Conservation (phyloP, 30 jellyfish, hydroid and myxozoan genomes). For the Pelagia noctiluca region DNA sequence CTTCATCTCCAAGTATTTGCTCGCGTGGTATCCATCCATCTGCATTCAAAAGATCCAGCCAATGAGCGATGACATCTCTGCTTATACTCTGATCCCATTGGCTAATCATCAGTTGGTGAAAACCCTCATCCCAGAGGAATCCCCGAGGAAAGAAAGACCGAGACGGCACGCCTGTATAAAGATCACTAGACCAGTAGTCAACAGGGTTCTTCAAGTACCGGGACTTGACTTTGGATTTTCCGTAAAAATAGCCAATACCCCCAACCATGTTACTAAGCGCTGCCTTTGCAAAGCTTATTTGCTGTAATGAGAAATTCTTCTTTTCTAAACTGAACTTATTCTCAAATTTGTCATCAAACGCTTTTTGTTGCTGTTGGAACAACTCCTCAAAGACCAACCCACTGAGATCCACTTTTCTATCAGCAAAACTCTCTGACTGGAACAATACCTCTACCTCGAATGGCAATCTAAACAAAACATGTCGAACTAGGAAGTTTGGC, state of each 20-base stretch:
- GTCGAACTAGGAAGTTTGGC: constrained; percentile 79
- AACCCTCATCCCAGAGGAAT: constrained; percentile 98
- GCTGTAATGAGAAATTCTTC: constrained; percentile 66
- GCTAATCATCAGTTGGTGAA: constrained; percentile 89
- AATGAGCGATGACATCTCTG: constrained; percentile 79
- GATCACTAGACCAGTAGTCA: constrained; percentile 79
- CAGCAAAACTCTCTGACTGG: constrained; percentile 71
- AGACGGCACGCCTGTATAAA: constrained; percentile 96
- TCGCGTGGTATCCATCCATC: constrained; percentile 99
- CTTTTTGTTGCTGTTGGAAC: constrained; percentile 23
- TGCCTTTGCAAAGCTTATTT: constrained; percentile 86
- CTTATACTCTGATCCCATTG: constrained; percentile 91
- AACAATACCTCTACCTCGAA: constrained; percentile 82
- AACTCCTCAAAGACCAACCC: constrained; percentile 68
- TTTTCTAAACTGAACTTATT: constrained; percentile 50
- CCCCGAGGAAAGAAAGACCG: constrained; percentile 98
- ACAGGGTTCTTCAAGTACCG: constrained; percentile 77
- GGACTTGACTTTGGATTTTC: constrained; percentile 79
- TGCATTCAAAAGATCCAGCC: constrained; percentile 92
- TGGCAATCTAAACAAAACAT: constrained; percentile 80
- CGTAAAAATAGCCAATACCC: constrained; percentile 92
- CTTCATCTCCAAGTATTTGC: constrained; percentile 95
- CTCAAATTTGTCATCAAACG: constrained; percentile 77
- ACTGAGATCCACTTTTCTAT: constrained; percentile 39
- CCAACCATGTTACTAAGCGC: constrained; percentile 97